Evolutionary conservation across 2,888 invertebrate species (phyloP).

Genomic region (Clostera curtula): DNA sequence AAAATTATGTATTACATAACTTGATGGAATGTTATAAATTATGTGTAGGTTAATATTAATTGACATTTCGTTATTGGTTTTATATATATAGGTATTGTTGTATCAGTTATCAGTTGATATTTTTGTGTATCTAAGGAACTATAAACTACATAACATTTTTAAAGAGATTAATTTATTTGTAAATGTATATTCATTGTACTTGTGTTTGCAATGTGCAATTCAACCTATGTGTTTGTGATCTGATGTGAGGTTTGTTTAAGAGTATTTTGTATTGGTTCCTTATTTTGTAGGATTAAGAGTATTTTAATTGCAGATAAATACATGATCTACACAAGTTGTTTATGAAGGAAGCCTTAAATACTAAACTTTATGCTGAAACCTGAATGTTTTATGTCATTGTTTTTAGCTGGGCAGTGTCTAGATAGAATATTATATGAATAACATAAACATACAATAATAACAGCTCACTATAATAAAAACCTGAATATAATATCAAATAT

Average conservation of each 20-base stretch:
- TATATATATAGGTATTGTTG: constrained; percentile 53
- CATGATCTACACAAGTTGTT: constrained; percentile 27
- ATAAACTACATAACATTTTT: constrained; percentile 46
- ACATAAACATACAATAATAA: too few species aligned
- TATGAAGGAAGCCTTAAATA: constrained; percentile 27
- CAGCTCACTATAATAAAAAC: too few species aligned
- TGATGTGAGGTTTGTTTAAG: constrained; percentile 65
- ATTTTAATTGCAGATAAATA: constrained; percentile 40
- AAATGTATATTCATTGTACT: constrained; percentile 41
- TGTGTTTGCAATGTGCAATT: constrained; percentile 66
- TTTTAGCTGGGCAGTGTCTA: too few species aligned
- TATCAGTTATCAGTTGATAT: constrained; percentile 68
- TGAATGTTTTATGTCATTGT: too few species aligned
- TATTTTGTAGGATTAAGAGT: constrained; percentile 61
- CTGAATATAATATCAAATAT: too few species aligned
- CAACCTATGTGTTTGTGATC: constrained; percentile 69
- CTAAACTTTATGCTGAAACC: constrained; percentile 26
- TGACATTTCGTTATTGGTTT: constrained; percentile 63
- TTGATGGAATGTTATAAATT: constrained; percentile 49
- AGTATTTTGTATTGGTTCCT: constrained; percentile 70
- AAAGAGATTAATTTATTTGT: constrained; percentile 69
- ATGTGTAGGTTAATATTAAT: constrained; percentile 50
- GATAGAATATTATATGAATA: too few species aligned
- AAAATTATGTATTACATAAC: constrained; percentile 31
- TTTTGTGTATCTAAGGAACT: constrained; percentile 51